Conservation (phyloP, 2,113 vertebrate species). For the Ciconia maguari region DNA sequence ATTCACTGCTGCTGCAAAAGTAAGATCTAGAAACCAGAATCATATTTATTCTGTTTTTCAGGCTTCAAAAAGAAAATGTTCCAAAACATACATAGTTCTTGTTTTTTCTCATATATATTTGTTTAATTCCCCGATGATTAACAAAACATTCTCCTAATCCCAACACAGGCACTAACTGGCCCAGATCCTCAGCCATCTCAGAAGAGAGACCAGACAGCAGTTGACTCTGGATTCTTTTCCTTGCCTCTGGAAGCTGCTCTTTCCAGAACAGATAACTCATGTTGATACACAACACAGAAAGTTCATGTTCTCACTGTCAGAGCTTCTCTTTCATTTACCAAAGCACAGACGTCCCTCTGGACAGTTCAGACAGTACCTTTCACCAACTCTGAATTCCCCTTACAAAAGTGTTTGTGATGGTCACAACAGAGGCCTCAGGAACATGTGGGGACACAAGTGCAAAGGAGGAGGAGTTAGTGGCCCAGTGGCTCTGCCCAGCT, state of each 20-base stretch:
- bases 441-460: background rate
- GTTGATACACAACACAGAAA: background rate
- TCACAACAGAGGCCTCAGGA: background rate
- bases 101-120: background rate
- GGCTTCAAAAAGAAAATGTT: background rate
- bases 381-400: background rate
- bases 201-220: background rate
- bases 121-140: background rate
- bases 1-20: background rate
- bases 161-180: background rate
- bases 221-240: background rate
- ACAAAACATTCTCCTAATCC: background rate
- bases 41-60: background rate
- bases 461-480: background rate
- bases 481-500: background rate
- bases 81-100: background rate
- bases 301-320: background rate
- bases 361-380: background rate
- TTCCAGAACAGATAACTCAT: background rate
- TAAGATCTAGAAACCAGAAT: background rate
- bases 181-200: background rate
- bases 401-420: background rate
- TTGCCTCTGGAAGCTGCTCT: background rate
- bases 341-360: background rate
- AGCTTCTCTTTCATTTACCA: background rate